Evolutionary conservation across 2,113 vertebrate genomes (phyloP).

Genomic region (Psammodynastes pulverulentus): DNA sequence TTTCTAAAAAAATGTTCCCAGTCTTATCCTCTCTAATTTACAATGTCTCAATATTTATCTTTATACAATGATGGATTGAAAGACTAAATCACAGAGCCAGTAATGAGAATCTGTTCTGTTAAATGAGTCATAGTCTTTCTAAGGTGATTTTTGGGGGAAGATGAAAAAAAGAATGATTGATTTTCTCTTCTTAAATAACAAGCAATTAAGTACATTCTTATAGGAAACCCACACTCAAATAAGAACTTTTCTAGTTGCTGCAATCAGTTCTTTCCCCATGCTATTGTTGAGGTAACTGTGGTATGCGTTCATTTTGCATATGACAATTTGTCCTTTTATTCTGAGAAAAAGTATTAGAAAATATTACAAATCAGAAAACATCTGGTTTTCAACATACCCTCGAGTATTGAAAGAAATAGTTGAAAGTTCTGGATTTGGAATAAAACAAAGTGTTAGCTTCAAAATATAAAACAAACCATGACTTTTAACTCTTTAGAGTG

Average conservation of each 20-base stretch:
- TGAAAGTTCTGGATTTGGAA: slow-evolving; percentile 40
- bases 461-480: slow-evolving; percentile 29
- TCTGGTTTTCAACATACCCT: slow-evolving; percentile 51
- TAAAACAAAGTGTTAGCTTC: slow-evolving; percentile 30
- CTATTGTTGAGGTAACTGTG: slow-evolving; percentile 3
- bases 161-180: slow-evolving; percentile 51
- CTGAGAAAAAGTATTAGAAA: slow-evolving; percentile 7
- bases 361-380: slow-evolving; percentile 48
- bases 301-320: slow-evolving; percentile 28
- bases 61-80: slow-evolving; percentile 67
- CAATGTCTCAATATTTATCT: slow-evolving; percentile 77
- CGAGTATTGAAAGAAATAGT: slow-evolving; percentile 29
- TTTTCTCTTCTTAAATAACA: slow-evolving; percentile 44
- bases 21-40: slow-evolving; percentile 63
- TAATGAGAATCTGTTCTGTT: slow-evolving; percentile 66
- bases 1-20: slow-evolving; percentile 62
- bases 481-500: slow-evolving; percentile 33
- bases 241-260: slow-evolving; percentile 22
- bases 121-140: slow-evolving; percentile 68
- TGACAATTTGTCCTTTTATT: slow-evolving; percentile 37
- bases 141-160: slow-evolving; percentile 48
- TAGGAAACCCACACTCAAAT: slow-evolving; percentile 24
- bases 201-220: slow-evolving; percentile 52
- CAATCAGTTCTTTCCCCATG: background rate
- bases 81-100: slow-evolving; percentile 60